Conservation (phyloP, 2,888 invertebrate species). For the Drosophila quinaria region DNA sequence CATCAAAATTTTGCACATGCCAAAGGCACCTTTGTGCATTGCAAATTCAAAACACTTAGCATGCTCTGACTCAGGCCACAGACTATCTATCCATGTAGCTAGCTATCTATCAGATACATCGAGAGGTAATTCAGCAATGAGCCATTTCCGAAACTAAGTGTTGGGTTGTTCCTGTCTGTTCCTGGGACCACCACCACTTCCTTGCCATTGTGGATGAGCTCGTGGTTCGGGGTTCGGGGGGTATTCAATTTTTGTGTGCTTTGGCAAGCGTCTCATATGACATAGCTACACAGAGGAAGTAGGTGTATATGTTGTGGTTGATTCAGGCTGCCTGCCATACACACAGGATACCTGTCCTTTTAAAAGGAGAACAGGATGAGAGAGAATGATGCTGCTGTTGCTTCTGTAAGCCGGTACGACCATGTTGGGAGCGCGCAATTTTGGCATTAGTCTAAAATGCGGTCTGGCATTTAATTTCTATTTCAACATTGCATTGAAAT, state of each 20-base stretch:
- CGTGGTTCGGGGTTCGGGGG: neutral
- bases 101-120: slow-evolving; percentile 46
- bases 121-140: slow-evolving; percentile 44
- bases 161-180: slow-evolving; percentile 66
- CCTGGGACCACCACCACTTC: slow-evolving; percentile 56
- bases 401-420: slow-evolving; percentile 70
- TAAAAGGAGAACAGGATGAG: neutral
- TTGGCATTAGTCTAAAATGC: slow-evolving; percentile 80
- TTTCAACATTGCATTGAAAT: slow-evolving; percentile 78
- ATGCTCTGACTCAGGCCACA: slow-evolving; percentile 26
- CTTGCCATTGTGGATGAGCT: slow-evolving; percentile 67
- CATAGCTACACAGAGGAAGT: slow-evolving; percentile 81
- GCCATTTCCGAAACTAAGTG: slow-evolving; percentile 67
- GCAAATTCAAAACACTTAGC: slow-evolving; percentile 63
- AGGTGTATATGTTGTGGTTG: slow-evolving; percentile 85
- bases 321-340: slow-evolving; percentile 66
- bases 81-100: slow-evolving; percentile 22
- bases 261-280: slow-evolving; percentile 73
- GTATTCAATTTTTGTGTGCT: slow-evolving; percentile 36
- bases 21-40: slow-evolving; percentile 56
- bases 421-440: slow-evolving; percentile 58
- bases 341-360: slow-evolving; percentile 39
- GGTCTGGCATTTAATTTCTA: slow-evolving; percentile 81
- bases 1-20: slow-evolving; percentile 57
- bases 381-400: slow-evolving; percentile 55